A percentile compares a stretch with the other conserved stretches of the same genome.
Evolutionary conservation across 1,140 invertebrate genomes (phyloP).

Genomic region (Aphaenogaster floridana): DNA sequence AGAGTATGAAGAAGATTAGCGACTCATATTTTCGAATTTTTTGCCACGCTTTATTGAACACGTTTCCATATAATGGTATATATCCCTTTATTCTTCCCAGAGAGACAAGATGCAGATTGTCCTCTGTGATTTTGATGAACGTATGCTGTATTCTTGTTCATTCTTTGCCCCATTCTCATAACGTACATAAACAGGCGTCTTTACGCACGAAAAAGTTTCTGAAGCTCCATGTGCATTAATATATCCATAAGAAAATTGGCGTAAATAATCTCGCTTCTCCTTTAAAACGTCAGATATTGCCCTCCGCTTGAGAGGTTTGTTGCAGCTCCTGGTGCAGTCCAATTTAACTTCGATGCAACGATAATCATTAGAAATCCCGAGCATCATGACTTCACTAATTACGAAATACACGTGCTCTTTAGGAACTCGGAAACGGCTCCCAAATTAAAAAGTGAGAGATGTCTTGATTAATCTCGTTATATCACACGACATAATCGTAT

Average conservation of each 20-base stretch:
- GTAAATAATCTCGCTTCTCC: conserved; percentile 3
- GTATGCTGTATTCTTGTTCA: background rate
- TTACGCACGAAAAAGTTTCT: background rate
- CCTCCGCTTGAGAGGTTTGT: background rate
- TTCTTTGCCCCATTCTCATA: background rate
- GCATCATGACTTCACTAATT: conserved; percentile 33
- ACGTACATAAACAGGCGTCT: background rate
- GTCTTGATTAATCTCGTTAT: background rate
- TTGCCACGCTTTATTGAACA: background rate
- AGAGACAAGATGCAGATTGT: no score
- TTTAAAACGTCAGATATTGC: background rate
- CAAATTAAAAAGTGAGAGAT: conserved; percentile 5
- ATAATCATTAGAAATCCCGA: conserved; percentile 36
- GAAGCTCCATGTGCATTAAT: background rate
- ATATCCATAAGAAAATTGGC: background rate
- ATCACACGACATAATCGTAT: background rate
- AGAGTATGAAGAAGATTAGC: background rate
- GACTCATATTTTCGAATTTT: background rate
- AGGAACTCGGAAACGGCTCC: background rate
- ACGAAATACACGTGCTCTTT: conserved; percentile 4
- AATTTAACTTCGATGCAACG: conserved; percentile 49
- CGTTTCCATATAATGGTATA: background rate
- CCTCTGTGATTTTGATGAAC: background rate
- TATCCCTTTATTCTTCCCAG: background rate
- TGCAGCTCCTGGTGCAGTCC: background rate